phyloP scores from a whole-genome alignment of 2,797 vertebrate genomes.

The Uromys caudimaculatus region DNA sequence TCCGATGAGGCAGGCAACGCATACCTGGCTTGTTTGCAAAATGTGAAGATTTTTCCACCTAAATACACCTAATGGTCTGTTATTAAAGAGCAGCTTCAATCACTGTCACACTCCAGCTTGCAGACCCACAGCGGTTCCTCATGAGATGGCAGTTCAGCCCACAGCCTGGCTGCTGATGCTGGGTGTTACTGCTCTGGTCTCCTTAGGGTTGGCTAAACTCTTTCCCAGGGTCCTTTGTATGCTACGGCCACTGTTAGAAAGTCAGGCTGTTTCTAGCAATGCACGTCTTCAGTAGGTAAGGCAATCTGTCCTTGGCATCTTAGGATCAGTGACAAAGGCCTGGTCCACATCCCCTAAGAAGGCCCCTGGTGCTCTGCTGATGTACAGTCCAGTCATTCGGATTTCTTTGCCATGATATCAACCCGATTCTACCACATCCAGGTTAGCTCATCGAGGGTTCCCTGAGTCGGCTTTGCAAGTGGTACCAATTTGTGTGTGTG shows the following conservation, averaged over 20 bases:
- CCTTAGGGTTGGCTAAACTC: too few relatives aligned
- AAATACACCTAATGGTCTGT: slow-evolving; percentile 72
- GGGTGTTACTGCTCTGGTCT: neutral
- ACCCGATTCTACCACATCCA: neutral
- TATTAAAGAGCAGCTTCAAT: slow-evolving; percentile 31
- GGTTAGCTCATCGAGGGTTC: neutral
- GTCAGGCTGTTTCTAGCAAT: neutral
- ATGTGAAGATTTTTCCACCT: slow-evolving; percentile 68
- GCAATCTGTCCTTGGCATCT: neutral
- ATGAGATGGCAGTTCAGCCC: neutral
- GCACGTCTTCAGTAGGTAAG: fast-evolving
- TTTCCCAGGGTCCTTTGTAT: neutral
- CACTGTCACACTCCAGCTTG: neutral
- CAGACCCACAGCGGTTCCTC: neutral
- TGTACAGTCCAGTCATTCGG: neutral
- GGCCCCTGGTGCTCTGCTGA: neutral
- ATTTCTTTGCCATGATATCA: neutral
- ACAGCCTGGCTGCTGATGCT: neutral
- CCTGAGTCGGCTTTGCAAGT: neutral
- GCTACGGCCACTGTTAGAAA: fast-evolving
- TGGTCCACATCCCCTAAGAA: too few relatives aligned
- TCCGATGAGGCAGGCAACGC: slow-evolving; percentile 72
- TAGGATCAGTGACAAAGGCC: neutral
- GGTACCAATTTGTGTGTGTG: neutral
- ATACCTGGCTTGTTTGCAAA: slow-evolving; percentile 79